Evolutionary conservation across 2,888 invertebrate genomes (phyloP).

Genomic region (Automeris io): DNA sequence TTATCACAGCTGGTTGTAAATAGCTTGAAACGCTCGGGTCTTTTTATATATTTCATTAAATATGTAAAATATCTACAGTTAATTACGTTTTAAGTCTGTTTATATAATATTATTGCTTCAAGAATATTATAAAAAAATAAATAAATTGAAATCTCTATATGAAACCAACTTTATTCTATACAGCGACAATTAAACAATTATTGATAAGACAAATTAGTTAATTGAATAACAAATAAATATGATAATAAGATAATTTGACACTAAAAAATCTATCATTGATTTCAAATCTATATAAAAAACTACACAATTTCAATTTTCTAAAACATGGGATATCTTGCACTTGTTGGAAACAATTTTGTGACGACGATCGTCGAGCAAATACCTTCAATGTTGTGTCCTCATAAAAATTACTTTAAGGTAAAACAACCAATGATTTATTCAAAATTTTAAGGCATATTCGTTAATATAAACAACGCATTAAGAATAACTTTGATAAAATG

Average conservation of each 20-base stretch:
- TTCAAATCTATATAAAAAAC: conserved; percentile 3
- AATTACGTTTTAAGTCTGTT: neutral
- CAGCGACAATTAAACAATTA: conserved; percentile 13
- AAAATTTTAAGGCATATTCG: too few relatives aligned
- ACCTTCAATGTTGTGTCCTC: neutral
- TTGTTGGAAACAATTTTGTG: conserved; percentile 1
- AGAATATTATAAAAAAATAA: too few relatives aligned
- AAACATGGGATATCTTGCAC: conserved; percentile 1
- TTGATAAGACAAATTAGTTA: conserved; percentile 9
- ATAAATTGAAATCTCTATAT: neutral
- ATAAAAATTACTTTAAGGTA: too few relatives aligned
- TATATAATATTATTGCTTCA: neutral
- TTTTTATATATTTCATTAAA: neutral
- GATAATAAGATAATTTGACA: conserved; percentile 1
- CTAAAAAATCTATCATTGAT: conserved; percentile 1
- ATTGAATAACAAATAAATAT: neutral
- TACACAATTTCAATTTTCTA: conserved; percentile 3
- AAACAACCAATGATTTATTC: too few relatives aligned
- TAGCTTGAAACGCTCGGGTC: neutral
- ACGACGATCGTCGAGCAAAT: too few relatives aligned
- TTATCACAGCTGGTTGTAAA: neutral
- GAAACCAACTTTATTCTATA: conserved; percentile 5
- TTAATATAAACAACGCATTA: too few relatives aligned
- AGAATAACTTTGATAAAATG: neutral
- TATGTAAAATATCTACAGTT: neutral